Evolutionary conservation across 2,797 vertebrate species (phyloP).

Genomic region (Chanos chanos): DNA sequence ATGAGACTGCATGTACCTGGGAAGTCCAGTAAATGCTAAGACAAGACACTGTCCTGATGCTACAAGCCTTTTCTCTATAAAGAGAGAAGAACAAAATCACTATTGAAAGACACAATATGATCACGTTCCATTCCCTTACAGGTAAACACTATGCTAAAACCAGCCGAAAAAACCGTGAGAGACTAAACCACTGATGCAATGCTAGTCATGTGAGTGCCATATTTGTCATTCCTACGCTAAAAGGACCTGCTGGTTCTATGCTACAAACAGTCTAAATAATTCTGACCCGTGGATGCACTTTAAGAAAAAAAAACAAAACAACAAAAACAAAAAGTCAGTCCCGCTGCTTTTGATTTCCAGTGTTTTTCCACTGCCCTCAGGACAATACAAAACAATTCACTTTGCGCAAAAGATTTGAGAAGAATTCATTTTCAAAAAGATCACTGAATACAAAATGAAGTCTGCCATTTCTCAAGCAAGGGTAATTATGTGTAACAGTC

Average conservation of each 20-base stretch:
- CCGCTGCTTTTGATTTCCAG: conserved; percentile 32
- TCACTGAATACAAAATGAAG: conserved; percentile 28
- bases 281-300: background rate
- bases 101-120: no score
- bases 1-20: conserved; percentile 53
- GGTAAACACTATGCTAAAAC: no score
- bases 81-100: background rate
- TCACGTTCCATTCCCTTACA: no score
- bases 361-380: conserved; percentile 7
- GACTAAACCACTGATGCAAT: background rate
- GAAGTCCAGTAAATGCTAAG: conserved; percentile 70
- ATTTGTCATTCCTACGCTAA: conserved; percentile 4
- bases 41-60: conserved; percentile 59
- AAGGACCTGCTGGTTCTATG: background rate
- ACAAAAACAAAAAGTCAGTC: conserved; percentile 32
- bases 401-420: conserved; percentile 8
- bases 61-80: conserved; percentile 53
- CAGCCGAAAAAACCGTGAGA: no score
- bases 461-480: conserved; percentile 17
- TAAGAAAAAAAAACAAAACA: background rate
- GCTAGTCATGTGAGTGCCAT: conserved; percentile 1
- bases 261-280: background rate
- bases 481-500: conserved; percentile 30
- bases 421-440: background rate
- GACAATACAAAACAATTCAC: background rate